These are phyloP conservation scores for Sminthopsis crassicaudata DNA, from an alignment of 2,113 vertebrate species.

Conservation along the genomic window DNA sequence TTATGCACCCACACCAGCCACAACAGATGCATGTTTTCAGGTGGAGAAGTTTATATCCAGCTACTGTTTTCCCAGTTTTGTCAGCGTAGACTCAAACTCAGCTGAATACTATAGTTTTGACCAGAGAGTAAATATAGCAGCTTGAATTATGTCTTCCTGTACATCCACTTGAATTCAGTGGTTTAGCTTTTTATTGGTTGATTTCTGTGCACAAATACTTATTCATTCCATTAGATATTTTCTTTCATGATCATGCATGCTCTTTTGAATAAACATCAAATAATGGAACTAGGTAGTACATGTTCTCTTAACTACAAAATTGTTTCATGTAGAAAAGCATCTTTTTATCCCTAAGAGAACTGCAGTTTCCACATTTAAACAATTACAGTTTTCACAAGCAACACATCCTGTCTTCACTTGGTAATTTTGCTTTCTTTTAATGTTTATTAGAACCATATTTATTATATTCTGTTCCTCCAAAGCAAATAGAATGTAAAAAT, in stretches of 20 bases:
- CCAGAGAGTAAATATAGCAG: background rate
- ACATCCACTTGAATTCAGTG: constrained; percentile 20
- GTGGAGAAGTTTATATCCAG: background rate
- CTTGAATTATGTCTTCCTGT: constrained; percentile 35
- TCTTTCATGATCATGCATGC: constrained; percentile 49
- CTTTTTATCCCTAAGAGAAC: background rate
- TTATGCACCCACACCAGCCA: rapidly evolving
- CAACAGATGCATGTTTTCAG: background rate
- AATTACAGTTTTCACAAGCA: constrained; percentile 37
- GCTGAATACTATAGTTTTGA: background rate
- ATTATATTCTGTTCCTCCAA: constrained; percentile 30
- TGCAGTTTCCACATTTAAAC: background rate
- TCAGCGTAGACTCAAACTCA: rapidly evolving
- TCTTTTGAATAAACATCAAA: constrained; percentile 49
- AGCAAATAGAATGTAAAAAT: constrained; percentile 54
- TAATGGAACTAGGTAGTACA: constrained; percentile 41
- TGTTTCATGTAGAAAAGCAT: background rate
- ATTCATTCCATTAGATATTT: constrained; percentile 34
- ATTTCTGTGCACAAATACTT: background rate
- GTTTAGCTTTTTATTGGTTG: constrained; percentile 24
- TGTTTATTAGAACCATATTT: constrained; percentile 49
- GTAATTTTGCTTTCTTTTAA: constrained; percentile 31
- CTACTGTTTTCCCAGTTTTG: too few species aligned
- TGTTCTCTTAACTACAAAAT: constrained; percentile 15
- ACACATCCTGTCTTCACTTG: constrained; percentile 18